phyloP scores from a whole-genome alignment of 2,797 vertebrate genomes.

The Podarcis lilfordi region DNA sequence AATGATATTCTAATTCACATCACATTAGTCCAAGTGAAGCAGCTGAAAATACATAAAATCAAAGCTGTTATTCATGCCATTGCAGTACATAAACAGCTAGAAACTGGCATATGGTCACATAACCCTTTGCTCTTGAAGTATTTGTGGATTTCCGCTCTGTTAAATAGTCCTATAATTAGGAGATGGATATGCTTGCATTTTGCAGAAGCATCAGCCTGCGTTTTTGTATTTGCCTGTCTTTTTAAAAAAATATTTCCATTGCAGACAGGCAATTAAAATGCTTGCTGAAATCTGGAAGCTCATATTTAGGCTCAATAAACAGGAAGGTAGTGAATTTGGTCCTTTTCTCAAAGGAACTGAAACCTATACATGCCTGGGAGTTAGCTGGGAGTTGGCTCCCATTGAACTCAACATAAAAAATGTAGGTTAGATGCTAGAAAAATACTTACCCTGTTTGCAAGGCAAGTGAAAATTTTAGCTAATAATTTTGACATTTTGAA shows the following conservation, averaged over 20 bases:
- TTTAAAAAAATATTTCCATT: background rate
- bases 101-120: background rate
- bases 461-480: background rate
- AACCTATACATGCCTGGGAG: background rate
- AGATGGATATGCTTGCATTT: background rate
- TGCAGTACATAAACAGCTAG: background rate
- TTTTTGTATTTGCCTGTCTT: background rate
- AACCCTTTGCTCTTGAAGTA: background rate
- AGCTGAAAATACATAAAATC: conserved; percentile 1
- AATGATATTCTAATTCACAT: background rate
- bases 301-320: background rate
- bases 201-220: background rate
- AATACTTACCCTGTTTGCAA: background rate
- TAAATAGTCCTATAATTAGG: background rate
- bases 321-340: background rate
- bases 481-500: background rate
- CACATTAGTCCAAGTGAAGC: background rate
- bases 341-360: background rate
- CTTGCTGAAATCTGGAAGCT: background rate
- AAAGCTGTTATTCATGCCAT: background rate
- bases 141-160: background rate
- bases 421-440: background rate
- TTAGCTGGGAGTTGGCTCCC: background rate
- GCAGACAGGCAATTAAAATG: background rate
- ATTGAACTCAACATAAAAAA: background rate